Conservation (phyloP, 64 coral and sea anemone species). For the Actinia equina region DNA sequence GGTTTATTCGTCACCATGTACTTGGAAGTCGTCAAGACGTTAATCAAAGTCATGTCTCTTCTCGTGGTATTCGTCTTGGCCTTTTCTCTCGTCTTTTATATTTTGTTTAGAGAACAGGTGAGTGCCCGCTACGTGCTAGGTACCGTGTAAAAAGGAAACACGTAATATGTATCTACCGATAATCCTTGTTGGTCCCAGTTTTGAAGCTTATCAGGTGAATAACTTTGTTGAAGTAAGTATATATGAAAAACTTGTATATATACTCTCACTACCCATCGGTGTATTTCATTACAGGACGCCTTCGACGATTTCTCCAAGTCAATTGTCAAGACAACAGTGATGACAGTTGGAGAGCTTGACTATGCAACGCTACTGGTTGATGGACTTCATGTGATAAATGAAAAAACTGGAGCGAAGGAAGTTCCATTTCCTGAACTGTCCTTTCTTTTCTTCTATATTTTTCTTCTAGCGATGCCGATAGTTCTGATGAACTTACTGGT, state of each 20-base stretch:
- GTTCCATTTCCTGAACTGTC: conserved; percentile 42
- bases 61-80: conserved; percentile 36
- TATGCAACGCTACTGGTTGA: conserved; percentile 48
- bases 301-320: conserved; percentile 31
- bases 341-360: conserved; percentile 65
- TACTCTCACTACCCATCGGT: no score
- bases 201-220: no score
- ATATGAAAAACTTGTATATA: no score
- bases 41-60: conserved; percentile 38
- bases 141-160: no score
- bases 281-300: conserved; percentile 18
- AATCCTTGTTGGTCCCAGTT: no score
- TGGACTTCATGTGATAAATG: background rate
- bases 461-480: conserved; percentile 66
- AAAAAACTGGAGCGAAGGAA: background rate
- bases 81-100: conserved; percentile 50
- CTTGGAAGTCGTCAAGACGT: conserved; percentile 47
- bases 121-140: background rate
- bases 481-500: conserved; percentile 66
- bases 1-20: conserved; percentile 75
- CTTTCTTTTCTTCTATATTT: conserved; percentile 30
- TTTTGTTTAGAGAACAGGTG: conserved; percentile 61
- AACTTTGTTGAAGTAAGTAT: no score
- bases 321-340: conserved; percentile 49
- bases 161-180: no score